Evolutionary conservation across 1,140 invertebrate genomes (phyloP), one percentile per base, ranked within the genome.

Genomic region (Caenorhabditis tropicalis): DNA sequence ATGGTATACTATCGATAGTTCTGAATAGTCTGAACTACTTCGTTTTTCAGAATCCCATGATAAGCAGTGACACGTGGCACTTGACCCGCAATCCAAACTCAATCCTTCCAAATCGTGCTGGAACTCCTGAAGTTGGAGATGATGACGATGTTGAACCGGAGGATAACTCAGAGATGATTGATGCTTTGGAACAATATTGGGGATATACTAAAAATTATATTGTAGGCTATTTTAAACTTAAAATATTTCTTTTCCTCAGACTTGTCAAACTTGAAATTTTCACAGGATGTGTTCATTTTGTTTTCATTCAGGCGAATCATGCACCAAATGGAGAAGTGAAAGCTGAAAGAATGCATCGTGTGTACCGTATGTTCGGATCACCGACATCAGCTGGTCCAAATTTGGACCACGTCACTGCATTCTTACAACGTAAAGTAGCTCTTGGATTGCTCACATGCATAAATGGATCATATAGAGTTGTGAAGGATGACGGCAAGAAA

Each of bases 251-350:
- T 51, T 51, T 21, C 21, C 7, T 2, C 19, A 51, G 4, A 7
- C 21, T 3, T 6, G 53, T 24, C 24, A 24, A 51, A 19, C n/a
- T 51, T 16, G 15, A 51, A 1, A 19, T 51, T 51, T n/a, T 0
- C 0, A 51, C 15, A n/a, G n/a, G n/a, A n/a, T n/a, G n/a, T n/a
- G n/a, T n/a, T n/a, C n/a, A n/a, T n/a, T n/a, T n/a, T n/a, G n/a
- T n/a, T n/a, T n/a, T n/a, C 39, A 98, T 98, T 96, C 92, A 98
- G 33, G 96, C 96, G 0, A 98, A 98, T 93, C 92, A 98, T 81
- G 79, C 74, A 2, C 53, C 48, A 4, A 81, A 81, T 56, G 96
- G 98, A 87, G 95, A 95, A 1, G 93, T 98, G 90, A 95, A 96
- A 0, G 92, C 98, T 53, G 96, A 98, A 87, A 92, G 97, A 79